Evolutionary conservation across 2,797 vertebrate species (phyloP).

Genomic region (Leptoclinus maculatus): DNA sequence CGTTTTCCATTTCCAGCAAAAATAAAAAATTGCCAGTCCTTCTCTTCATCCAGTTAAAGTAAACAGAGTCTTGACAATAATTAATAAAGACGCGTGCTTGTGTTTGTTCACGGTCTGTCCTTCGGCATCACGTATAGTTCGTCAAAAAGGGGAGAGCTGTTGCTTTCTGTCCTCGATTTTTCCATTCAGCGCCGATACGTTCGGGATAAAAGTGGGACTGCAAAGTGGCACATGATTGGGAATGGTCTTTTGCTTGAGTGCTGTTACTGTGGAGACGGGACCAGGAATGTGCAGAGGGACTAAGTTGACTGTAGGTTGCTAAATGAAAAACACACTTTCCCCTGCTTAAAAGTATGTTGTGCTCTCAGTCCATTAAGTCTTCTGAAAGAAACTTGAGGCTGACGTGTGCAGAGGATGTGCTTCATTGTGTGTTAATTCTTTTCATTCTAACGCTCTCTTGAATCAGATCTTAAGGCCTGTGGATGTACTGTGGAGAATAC

Average conservation of each 20-base stretch:
- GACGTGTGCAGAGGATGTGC: constrained; percentile 58
- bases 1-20: constrained; percentile 48
- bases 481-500: not conserved
- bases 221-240: constrained; percentile 78
- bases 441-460: constrained; percentile 56
- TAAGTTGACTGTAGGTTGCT: constrained; percentile 79
- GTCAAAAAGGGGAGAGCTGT: constrained; percentile 31
- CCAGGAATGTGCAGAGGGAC: constrained; percentile 79
- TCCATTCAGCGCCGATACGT: constrained; percentile 28
- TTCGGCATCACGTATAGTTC: constrained; percentile 39
- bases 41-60: constrained; percentile 34
- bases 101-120: constrained; percentile 11
- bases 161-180: constrained; percentile 49
- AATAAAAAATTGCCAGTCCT: not conserved
- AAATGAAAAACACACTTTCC: constrained; percentile 83
- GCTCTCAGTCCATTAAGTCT: constrained; percentile 73
- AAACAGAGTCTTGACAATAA: constrained; percentile 51
- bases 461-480: constrained; percentile 37
- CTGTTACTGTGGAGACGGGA: constrained; percentile 77
- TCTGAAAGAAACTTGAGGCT: constrained; percentile 69
- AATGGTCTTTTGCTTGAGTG: constrained; percentile 79
- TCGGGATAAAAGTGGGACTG: constrained; percentile 67
- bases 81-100: constrained; percentile 56
- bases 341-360: constrained; percentile 76
- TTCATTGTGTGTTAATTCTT: constrained; percentile 63